Conservation (phyloP, 2,113 vertebrate genomes). For the Channa maculata region DNA sequence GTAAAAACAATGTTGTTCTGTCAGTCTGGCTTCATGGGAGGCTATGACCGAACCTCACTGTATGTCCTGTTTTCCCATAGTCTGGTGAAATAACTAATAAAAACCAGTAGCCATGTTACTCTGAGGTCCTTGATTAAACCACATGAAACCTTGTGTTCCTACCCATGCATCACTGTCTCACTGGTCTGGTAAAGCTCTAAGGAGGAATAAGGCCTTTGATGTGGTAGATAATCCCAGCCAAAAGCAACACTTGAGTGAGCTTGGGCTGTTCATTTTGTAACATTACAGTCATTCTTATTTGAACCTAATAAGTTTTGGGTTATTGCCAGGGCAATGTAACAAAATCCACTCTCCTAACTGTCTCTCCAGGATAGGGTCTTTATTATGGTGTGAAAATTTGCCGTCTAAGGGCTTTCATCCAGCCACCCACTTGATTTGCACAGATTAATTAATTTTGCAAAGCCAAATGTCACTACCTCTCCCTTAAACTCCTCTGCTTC, state of each 20-base stretch:
- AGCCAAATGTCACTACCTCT: constrained; percentile 5
- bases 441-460: constrained; percentile 26
- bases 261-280: constrained; percentile 13
- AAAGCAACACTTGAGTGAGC: constrained; percentile 24
- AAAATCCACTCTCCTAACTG: constrained; percentile 31
- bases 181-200: constrained; percentile 12
- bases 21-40: too few relatives aligned
- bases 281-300: constrained; percentile 25
- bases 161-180: constrained; percentile 29
- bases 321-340: constrained; percentile 33
- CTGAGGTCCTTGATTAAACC: background rate
- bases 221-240: constrained; percentile 41
- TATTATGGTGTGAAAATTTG: constrained; percentile 44
- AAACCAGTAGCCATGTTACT: background rate
- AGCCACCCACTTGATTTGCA: constrained; percentile 21
- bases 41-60: too few relatives aligned
- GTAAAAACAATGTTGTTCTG: too few relatives aligned
- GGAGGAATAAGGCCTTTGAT: constrained; percentile 32
- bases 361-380: constrained; percentile 26
- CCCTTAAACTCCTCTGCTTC: background rate
- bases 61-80: background rate
- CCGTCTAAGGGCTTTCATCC: constrained; percentile 33
- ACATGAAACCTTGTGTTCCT: constrained; percentile 23
- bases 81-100: constrained; percentile 17
- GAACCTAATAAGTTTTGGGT: constrained; percentile 52